A percentile compares a stretch with the other conserved stretches of the same genome.
These are phyloP conservation scores for Diadegma fenestrale DNA, from an alignment of 2,888 invertebrate species.

Conservation along the genomic window DNA sequence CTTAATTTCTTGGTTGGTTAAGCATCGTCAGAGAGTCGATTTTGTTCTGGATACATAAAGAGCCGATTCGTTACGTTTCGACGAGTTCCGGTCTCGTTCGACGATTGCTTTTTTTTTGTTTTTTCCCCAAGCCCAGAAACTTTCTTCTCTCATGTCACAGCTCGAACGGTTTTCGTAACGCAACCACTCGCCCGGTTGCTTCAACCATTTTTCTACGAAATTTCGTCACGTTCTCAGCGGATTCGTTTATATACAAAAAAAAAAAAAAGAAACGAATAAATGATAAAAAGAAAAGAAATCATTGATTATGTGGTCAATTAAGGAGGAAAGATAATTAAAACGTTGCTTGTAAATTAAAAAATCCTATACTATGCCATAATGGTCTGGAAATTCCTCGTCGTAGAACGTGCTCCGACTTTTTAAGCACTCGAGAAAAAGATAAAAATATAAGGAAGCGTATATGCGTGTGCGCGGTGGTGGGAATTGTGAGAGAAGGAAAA, in stretches of 20 bases:
- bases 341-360: conserved; percentile 33
- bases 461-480: neutral
- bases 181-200: neutral
- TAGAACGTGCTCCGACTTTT: conserved; percentile 50
- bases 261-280: neutral
- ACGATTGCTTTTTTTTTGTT: conserved; percentile 16
- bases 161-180: conserved; percentile 14
- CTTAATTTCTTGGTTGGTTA: conserved; percentile 42
- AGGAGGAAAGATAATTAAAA: conserved; percentile 22
- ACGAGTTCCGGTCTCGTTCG: conserved; percentile 1
- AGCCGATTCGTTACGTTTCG: conserved; percentile 38
- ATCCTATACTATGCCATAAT: conserved; percentile 31
- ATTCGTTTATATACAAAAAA: neutral
- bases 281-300: neutral
- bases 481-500: neutral
- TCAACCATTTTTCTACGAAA: neutral
- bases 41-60: neutral
- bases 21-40: neutral
- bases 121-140: neutral
- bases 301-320: conserved; percentile 1
- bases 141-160: conserved; percentile 29
- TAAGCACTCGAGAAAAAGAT: neutral
- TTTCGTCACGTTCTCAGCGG: conserved; percentile 2
- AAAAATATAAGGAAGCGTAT: neutral
- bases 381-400: conserved; percentile 19